Base-by-base conservation (phyloP, 2,113 vertebrate species). In the Amblyornis subalaris region DNA sequence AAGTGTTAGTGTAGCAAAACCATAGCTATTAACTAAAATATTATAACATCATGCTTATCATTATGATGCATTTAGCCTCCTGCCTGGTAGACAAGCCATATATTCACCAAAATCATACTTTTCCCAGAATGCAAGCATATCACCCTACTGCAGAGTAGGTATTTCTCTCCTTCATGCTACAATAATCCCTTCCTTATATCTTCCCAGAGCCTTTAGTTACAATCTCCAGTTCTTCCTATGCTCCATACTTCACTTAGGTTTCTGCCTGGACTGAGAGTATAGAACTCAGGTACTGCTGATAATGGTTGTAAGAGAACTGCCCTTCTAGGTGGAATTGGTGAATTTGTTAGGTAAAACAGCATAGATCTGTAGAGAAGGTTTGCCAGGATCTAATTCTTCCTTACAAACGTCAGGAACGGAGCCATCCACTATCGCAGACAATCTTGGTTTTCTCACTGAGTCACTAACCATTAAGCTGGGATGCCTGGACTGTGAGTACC, bases 401-500 rank as follows among this genome's bases (percentile, higher is more conserved):
- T 89, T 73, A 54, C 13, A 69, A 85, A 51, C 1, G 1, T 89
- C 50, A 66, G 81, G 54, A 89, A 85, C 31, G 24, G 35, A 58
- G 35, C 66, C 54, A 87, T 94, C 61, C 47, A n/a, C 85, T 40
- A 40, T 26, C 28, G 42, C 80, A 94, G 80, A 92, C 74, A 61
- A 35, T 78, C 74, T 91, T 84, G 67, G 51, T 95, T 94, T 94
- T 91, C 81, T 93, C 70, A 92, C 62, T 95, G 88, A 96, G 82
- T 95, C 91, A 95, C 38, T 93, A 78, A 53, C 94, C 67, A 94
- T 82, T 85, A 88, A 76, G 36, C 40, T 62, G 61, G 58, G 80
- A 94, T 96, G 70, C 60, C 66, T 95, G 91, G 77, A 91, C 86
- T 76, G 45, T 93, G 88, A 93, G 88, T 90, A 93, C 92, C 67